phyloP scores from a whole-genome alignment of 2,113 vertebrate genomes.

The Phyllostomus discolor region DNA sequence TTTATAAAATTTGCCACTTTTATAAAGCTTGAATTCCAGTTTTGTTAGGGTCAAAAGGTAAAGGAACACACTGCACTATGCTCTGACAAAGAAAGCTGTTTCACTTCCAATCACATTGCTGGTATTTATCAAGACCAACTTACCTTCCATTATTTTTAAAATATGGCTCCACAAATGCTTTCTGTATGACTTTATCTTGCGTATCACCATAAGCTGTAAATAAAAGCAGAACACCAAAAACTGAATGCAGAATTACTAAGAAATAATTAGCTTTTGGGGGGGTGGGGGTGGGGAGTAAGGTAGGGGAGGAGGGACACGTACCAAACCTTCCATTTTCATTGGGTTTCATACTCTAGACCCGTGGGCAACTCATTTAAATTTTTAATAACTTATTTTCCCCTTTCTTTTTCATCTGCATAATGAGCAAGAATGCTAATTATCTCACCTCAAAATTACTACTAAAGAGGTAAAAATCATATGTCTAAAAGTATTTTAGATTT shows the following conservation, averaged over 20 bases:
- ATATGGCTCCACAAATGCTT: slow-evolving; percentile 81
- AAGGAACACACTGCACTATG: neutral
- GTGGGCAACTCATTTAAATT: neutral
- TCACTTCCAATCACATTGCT: neutral
- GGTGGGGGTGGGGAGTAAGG: too few species aligned
- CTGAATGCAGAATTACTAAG: slow-evolving; percentile 16
- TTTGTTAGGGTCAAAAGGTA: slow-evolving; percentile 12
- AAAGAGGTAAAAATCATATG: neutral
- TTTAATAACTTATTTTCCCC: neutral
- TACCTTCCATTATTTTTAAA: slow-evolving; percentile 83
- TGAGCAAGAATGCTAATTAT: neutral
- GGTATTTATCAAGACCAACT: slow-evolving; percentile 41
- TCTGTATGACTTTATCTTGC: slow-evolving; percentile 80
- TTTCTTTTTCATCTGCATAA: neutral
- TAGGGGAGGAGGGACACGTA: neutral
- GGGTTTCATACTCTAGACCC: neutral
- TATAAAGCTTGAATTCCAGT: neutral
- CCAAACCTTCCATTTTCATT: neutral
- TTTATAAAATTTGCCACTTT: slow-evolving; percentile 5
- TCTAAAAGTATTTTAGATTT: slow-evolving; percentile 12
- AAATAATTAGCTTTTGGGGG: neutral
- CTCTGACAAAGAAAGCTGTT: neutral
- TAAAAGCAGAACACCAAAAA: slow-evolving; percentile 35
- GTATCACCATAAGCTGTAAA: slow-evolving; percentile 78
- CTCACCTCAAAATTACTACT: neutral